Evolutionary conservation across 2,113 vertebrate genomes (phyloP).

Genomic region (Rhodinocichla rosea): DNA sequence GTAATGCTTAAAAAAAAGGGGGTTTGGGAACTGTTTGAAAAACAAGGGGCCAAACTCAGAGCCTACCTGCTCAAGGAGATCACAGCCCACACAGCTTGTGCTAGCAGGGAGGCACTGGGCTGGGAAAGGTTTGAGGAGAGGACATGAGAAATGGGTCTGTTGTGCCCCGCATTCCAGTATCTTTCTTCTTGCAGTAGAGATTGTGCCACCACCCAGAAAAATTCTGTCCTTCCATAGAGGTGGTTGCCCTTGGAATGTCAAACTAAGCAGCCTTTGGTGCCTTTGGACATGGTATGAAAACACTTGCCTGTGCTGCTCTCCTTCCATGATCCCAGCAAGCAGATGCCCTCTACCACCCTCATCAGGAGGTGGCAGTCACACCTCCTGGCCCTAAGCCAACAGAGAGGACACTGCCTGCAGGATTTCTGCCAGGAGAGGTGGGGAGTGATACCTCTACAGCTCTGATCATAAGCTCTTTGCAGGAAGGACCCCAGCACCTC

Average conservation of each 20-base stretch:
- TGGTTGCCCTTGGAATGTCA: background rate
- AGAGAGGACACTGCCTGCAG: rapidly evolving
- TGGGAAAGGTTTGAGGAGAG: background rate
- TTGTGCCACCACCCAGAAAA: background rate
- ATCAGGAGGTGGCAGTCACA: background rate
- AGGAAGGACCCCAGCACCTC: background rate
- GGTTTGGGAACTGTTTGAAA: background rate
- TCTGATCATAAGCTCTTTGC: background rate
- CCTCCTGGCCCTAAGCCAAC: background rate
- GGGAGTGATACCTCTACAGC: background rate
- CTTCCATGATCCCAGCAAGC: background rate
- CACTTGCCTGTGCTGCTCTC: too few relatives aligned
- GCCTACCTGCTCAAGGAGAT: background rate
- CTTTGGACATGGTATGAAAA: too few relatives aligned
- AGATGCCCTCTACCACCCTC: background rate
- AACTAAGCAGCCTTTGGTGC: too few relatives aligned
- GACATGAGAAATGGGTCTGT: background rate
- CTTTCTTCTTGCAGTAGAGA: background rate
- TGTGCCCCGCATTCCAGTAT: background rate
- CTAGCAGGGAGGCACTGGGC: background rate
- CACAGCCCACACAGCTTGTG: background rate
- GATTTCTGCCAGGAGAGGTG: background rate
- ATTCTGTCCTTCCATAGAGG: background rate
- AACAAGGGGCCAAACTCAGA: background rate
- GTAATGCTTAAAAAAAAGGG: background rate